Evolutionary conservation across 2,797 vertebrate genomes (phyloP).

Genomic region (Acanthis flammea): DNA sequence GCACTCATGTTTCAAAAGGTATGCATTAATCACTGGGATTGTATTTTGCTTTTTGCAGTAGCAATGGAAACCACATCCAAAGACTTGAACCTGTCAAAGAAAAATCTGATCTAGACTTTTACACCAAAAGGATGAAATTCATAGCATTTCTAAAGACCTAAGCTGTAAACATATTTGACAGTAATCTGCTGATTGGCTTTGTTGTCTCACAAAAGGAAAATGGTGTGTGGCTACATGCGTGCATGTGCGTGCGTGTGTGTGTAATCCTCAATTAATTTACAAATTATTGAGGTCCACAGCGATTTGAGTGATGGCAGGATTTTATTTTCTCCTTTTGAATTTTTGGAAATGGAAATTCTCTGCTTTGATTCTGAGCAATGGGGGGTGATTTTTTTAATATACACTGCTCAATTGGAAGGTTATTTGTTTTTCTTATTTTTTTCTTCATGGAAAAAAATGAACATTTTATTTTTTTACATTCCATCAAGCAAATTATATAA

Average conservation of each 20-base stretch:
- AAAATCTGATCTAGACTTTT: conserved; percentile 58
- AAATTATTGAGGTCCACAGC: conserved; percentile 49
- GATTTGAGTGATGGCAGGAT: conserved; percentile 11
- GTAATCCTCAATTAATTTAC: conserved; percentile 69
- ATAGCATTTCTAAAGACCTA: conserved; percentile 36
- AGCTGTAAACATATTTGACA: conserved; percentile 44
- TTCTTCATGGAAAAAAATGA: background rate
- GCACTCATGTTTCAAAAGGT: conserved; percentile 11
- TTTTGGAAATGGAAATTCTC: background rate
- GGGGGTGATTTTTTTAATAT: background rate
- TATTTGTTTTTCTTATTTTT: conserved; percentile 38
- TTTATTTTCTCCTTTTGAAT: background rate
- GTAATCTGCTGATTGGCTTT: conserved; percentile 64
- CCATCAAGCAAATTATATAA: background rate
- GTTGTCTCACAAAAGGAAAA: conserved; percentile 33
- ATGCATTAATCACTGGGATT: background rate
- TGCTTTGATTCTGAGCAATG: background rate
- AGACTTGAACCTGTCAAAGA: conserved; percentile 31
- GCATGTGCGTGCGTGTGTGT: background rate
- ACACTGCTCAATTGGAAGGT: background rate
- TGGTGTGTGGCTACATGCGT: rapidly evolving
- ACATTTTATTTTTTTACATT: background rate
- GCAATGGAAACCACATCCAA: conserved; percentile 40
- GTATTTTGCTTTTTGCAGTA: conserved; percentile 30
- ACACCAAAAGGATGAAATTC: conserved; percentile 27